Evolutionary conservation across 2,113 vertebrate genomes (phyloP), one percentile per base, ranked within the genome.

Genomic region (Tetrax tetrax): DNA sequence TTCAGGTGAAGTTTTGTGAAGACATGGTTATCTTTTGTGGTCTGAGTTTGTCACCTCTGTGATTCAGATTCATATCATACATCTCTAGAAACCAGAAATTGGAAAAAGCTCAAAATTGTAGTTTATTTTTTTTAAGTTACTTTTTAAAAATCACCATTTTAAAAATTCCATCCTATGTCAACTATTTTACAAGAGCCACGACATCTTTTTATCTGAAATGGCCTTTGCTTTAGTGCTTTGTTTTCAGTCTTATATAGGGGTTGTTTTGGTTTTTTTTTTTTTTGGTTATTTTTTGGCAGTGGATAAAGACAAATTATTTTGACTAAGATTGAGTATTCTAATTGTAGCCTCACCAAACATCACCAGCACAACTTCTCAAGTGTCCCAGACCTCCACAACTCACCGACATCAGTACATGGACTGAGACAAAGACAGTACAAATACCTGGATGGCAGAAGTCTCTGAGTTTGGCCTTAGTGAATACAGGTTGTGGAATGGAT

Each of bases 91-190:
- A 38, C 9, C 27, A 85, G 51, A 72, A 86, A 64, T 15, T 72
- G 76, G 84, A 86, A 79, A 70, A 48, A 86, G 66, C 37, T 94
- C 77, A 86, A 47, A 94, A 69, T 8, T n/a, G 11, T 38, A 76
- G 50, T 25, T 87, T 20, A 38, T 82, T 51, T 43, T 43, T 43
- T 43, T 43, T 43, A 43, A 76, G 50, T 25, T 87, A 43, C 20
- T 38, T 82, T 51, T 23, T 18, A 5, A 4, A 65, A 63, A 31
- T 13, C 9, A 19, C 15, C 18, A 8, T 16, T 84, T 12, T n/a
- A 19, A 74, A 41, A 95, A 90, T 33, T 75, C 29, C 23, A 27
- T 61, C 10, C 22, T 23, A 59, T 22, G 23, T 14, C 45, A 91
- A 54, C 24, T 63, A 3, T 64, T 87, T 37, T 18, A 31, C n/a